phyloP scores from a whole-genome alignment of 92 coral and sea anemone genomes.

The Heliopora coerulea region DNA sequence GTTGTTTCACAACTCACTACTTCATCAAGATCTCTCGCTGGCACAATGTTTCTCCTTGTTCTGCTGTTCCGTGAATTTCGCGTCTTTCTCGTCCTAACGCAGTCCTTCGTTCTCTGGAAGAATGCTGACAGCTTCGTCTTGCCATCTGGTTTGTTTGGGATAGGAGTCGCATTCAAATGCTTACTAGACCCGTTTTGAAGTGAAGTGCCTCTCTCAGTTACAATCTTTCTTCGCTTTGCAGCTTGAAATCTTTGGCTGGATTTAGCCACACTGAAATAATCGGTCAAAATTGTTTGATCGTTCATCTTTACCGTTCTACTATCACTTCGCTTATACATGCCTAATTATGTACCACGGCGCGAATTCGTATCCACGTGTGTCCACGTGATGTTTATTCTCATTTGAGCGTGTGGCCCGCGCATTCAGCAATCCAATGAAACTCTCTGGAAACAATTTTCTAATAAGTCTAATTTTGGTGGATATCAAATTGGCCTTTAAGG shows the following conservation, averaged over 20 bases:
- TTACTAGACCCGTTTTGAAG: background rate
- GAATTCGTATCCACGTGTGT: conserved; percentile 14
- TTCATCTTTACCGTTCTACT: too few species aligned
- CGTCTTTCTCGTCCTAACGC: conserved; percentile 43
- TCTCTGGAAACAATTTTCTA: too few species aligned
- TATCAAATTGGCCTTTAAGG: too few species aligned
- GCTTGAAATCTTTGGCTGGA: conserved; percentile 80
- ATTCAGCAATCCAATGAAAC: too few species aligned
- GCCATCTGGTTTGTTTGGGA: conserved; percentile 5
- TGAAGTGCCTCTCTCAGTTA: conserved; percentile 41
- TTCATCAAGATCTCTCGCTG: conserved; percentile 8
- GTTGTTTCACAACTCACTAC: conserved; percentile 59
- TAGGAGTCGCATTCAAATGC: background rate
- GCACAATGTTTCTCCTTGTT: conserved; percentile 33
- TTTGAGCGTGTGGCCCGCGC: too few species aligned
- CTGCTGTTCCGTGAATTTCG: conserved; percentile 38
- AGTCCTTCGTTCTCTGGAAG: conserved; percentile 30
- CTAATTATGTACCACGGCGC: too few species aligned
- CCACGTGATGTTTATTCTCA: too few species aligned
- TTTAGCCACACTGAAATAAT: conserved; percentile 72
- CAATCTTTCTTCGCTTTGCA: conserved; percentile 89
- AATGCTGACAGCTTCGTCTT: conserved; percentile 25
- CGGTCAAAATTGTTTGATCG: conserved; percentile 87
- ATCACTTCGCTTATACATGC: too few species aligned
- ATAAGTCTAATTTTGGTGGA: too few species aligned